Base-by-base conservation (phyloP, 2,888 invertebrate genomes). In the Liodrosophila aerea region DNA sequence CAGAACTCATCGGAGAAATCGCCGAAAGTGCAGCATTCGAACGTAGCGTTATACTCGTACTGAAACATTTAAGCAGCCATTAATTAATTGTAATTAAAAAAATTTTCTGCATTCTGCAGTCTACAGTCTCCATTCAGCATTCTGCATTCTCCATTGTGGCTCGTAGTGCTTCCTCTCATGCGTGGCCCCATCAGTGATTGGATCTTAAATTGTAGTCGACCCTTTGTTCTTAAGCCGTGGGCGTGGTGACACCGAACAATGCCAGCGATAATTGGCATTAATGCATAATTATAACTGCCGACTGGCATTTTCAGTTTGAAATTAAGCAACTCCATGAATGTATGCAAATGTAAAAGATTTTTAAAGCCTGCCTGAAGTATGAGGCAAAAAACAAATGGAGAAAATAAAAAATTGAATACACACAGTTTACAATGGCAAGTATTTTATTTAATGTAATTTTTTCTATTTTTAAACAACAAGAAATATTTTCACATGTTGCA, bases 1-100 rank as follows among this genome's bases (percentile, higher is more conserved):
- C 44, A 58, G 37, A 52, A 36, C 18, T 30, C 50, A 45, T 46
- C 29, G 37, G 34, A 33, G 11, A 36, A 47, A 39, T 41, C n/a
- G 34, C 31, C 59, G 50, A 37, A 33, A 49, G 39, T 63, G 60
- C 61, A 11, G 15, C 59, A 57, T 31, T 64, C 54, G 34, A 59
- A 39, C 53, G 12, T 15, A 34, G 37, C 59, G 49, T 49, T 64
- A 53, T 47, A 53, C 45, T 22, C 43, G 50, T 47, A 53, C 45
- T 22, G 39, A 36, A 50, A 27, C 82, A 68, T 65, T 78, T 76
- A 75, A 80, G 65, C 56, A 73, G 61, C 40, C 80, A 80, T 81
- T 85, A 85, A 81, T 81, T 85, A 78, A 81, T 85, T 71, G 85
- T 69, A 74, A 83, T 85, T 81, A 85, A 81, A 81, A 80, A 76